phyloP scores from a whole-genome alignment of 2,888 invertebrate species.

The Lagria hirta region DNA sequence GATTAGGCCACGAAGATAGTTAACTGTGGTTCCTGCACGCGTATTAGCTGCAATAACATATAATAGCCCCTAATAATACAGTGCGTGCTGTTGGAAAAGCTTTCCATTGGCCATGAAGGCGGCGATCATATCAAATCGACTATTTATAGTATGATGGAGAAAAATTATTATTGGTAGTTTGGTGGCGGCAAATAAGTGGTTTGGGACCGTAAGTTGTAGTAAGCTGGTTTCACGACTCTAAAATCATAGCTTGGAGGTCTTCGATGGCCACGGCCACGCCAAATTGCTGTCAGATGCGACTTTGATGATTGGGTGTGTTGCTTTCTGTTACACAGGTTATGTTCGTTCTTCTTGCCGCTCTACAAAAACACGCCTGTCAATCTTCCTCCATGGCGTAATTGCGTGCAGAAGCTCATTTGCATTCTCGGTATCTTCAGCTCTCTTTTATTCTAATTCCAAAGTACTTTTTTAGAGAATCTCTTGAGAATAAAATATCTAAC shows the following conservation, averaged over 20 bases:
- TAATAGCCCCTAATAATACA: conserved; percentile 56
- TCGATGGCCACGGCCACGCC: conserved; percentile 34
- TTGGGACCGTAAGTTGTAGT: no score
- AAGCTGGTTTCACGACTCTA: conserved; percentile 47
- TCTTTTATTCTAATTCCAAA: conserved; percentile 38
- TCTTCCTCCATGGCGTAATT: conserved; percentile 46
- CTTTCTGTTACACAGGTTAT: no score
- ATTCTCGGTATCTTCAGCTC: no score
- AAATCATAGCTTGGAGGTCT: conserved; percentile 48
- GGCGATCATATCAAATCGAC: conserved; percentile 54
- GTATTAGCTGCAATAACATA: conserved; percentile 55
- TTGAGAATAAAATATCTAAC: no score
- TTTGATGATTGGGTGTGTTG: conserved; percentile 52
- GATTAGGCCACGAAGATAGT: conserved; percentile 50
- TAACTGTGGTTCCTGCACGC: conserved; percentile 49
- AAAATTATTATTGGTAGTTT: conserved; percentile 55
- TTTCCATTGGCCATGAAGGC: conserved; percentile 50
- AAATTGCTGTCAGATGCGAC: conserved; percentile 50
- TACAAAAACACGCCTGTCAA: conserved; percentile 45
- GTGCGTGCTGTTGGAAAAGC: conserved; percentile 49
- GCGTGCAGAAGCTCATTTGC: conserved; percentile 46
- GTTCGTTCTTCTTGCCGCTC: conserved; percentile 38
- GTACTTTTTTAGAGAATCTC: no score
- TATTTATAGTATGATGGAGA: conserved; percentile 55
- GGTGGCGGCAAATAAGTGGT: conserved; percentile 50